Conservation (phyloP, 1,140 invertebrate genomes). For the Drosophila subobscura region DNA sequence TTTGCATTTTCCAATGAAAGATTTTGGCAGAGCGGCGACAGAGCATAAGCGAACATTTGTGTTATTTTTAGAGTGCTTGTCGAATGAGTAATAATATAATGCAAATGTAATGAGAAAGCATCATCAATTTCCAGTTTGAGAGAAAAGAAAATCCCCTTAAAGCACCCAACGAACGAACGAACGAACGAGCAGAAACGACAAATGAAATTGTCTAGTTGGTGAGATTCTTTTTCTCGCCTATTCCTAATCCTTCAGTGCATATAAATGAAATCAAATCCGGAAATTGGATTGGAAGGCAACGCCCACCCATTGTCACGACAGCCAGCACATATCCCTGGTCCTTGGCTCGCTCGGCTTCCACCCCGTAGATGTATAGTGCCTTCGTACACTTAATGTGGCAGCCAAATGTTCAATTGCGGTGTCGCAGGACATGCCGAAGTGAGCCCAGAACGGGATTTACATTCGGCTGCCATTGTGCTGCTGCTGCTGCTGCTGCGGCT, state of each 20-base stretch:
- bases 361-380: constrained; percentile 17
- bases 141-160: constrained; percentile 66
- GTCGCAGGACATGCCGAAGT: constrained; percentile 77
- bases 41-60: constrained; percentile 42
- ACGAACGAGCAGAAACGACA: constrained; percentile 25
- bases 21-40: not conserved
- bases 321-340: constrained; percentile 22
- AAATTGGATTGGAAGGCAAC: constrained; percentile 80
- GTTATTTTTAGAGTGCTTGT: constrained; percentile 28
- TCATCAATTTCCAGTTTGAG: constrained; percentile 60
- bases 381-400: constrained; percentile 62
- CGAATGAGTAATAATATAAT: constrained; percentile 73
- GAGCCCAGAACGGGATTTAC: constrained; percentile 66
- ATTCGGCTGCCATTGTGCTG: constrained; percentile 52
- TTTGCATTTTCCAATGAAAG: constrained; percentile 36
- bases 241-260: constrained; percentile 69
- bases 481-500: constrained; percentile 14
- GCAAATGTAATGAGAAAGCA: constrained; percentile 81
- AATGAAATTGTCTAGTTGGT: constrained; percentile 73
- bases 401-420: constrained; percentile 82
- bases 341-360: constrained; percentile 16
- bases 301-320: constrained; percentile 67
- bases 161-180: constrained; percentile 48
- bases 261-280: constrained; percentile 78
- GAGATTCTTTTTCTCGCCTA: constrained; percentile 56